A percentile compares a stretch with the other conserved stretches of the same genome.
Evolutionary conservation across 2,888 invertebrate species (phyloP).

Genomic region (Hirtodrosophila duncani): DNA sequence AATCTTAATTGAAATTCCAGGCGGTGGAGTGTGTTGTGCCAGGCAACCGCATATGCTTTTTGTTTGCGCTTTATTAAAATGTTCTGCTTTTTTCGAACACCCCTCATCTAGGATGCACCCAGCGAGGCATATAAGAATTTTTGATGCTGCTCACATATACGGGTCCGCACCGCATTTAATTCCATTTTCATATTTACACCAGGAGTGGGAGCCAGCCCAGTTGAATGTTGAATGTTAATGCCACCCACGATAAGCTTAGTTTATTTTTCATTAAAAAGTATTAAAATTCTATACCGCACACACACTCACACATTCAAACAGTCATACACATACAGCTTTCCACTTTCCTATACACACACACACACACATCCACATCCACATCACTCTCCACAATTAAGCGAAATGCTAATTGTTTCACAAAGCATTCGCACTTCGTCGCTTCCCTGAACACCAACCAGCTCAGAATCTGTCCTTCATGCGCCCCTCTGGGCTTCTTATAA

Average conservation of each 20-base stretch:
- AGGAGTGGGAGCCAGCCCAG: neutral
- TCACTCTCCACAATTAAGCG: constrained; percentile 46
- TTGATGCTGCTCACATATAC: constrained; percentile 26
- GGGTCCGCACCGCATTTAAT: constrained; percentile 56
- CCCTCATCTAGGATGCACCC: neutral
- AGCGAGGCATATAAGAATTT: too few species aligned
- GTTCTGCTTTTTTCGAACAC: neutral
- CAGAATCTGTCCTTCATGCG: neutral
- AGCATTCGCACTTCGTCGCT: constrained; percentile 69
- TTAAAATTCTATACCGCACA: constrained; percentile 44
- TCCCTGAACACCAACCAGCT: constrained; percentile 33
- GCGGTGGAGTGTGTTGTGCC: constrained; percentile 38
- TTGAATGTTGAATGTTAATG: neutral
- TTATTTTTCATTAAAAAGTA: constrained; percentile 64
- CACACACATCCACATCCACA: constrained; percentile 2
- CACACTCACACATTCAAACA: constrained; percentile 6
- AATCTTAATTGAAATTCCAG: constrained; percentile 72
- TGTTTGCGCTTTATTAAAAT: constrained; percentile 21
- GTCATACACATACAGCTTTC: neutral
- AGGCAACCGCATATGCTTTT: constrained; percentile 36
- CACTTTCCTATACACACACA: too few species aligned
- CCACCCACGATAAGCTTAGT: constrained; percentile 35
- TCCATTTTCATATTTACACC: constrained; percentile 33
- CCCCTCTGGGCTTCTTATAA: constrained; percentile 11
- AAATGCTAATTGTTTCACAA: constrained; percentile 68